Evolutionary conservation across 2,888 invertebrate species (phyloP).

Genomic region (Sphinx pinastri): DNA sequence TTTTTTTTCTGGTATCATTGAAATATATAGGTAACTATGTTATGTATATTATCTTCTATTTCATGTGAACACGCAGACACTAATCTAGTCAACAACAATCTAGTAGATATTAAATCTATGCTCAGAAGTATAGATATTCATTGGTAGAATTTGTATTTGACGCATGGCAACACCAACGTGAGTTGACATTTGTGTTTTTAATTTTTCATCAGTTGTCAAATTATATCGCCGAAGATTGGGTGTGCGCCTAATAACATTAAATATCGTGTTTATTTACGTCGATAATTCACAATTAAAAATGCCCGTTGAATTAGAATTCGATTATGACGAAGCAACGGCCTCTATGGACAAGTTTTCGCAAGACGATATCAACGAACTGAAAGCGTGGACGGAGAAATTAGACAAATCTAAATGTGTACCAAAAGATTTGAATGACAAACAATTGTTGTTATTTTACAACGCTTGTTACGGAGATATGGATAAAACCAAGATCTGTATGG

Average conservation of each 20-base stretch:
- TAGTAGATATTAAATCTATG: too few relatives aligned
- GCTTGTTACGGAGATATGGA: conserved; percentile 86
- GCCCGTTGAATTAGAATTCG: conserved; percentile 72
- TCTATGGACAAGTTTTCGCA: conserved; percentile 79
- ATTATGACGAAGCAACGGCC: conserved; percentile 69
- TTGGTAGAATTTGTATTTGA: conserved; percentile 25
- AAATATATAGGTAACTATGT: too few relatives aligned
- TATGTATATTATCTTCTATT: too few relatives aligned
- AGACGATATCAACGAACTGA: conserved; percentile 72
- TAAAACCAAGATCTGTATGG: conserved; percentile 85
- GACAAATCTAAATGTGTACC: conserved; percentile 80
- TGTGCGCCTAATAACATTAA: conserved; percentile 41
- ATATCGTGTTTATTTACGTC: conserved; percentile 34
- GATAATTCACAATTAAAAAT: conserved; percentile 52
- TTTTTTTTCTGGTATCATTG: too few relatives aligned
- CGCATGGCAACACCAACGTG: conserved; percentile 8
- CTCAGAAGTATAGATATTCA: too few relatives aligned
- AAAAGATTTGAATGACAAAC: conserved; percentile 82
- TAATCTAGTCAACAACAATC: too few relatives aligned
- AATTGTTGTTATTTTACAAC: conserved; percentile 86
- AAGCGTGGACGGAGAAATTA: conserved; percentile 74
- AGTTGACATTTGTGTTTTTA: background rate
- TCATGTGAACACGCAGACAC: too few relatives aligned
- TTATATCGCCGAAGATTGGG: conserved; percentile 41
- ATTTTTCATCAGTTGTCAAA: conserved; percentile 67